Conservation (phyloP, 64 coral and sea anemone genomes). For the Actinia equina region DNA sequence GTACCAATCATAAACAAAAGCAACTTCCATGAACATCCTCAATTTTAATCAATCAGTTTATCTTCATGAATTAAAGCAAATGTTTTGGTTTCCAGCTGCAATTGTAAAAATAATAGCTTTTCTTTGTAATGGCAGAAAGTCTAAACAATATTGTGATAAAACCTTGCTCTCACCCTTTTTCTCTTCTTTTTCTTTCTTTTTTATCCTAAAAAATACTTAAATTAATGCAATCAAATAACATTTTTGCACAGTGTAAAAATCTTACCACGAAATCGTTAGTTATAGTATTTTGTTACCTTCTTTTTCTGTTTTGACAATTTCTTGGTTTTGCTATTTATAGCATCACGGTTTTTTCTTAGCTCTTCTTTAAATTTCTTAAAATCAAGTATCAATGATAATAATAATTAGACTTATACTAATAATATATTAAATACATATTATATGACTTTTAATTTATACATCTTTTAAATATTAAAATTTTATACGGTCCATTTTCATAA, state of each 20-base stretch:
- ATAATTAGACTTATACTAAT: too few relatives aligned
- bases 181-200: conserved; percentile 36
- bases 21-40: too few relatives aligned
- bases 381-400: background rate
- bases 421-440: too few relatives aligned
- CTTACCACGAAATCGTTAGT: background rate
- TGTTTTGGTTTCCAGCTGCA: too few relatives aligned
- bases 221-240: background rate
- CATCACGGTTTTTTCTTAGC: conserved; percentile 50
- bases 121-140: background rate
- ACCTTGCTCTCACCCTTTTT: conserved; percentile 45
- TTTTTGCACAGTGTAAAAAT: too few relatives aligned
- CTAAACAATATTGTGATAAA: background rate
- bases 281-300: conserved; percentile 5
- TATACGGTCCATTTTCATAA: too few relatives aligned
- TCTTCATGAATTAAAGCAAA: too few relatives aligned
- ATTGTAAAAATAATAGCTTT: background rate
- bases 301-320: conserved; percentile 27
- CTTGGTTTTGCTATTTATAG: conserved; percentile 1
- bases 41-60: too few relatives aligned
- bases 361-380: conserved; percentile 57
- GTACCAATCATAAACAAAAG: too few relatives aligned
- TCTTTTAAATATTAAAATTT: too few relatives aligned
- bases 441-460: too few relatives aligned
- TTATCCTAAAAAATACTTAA: background rate